phyloP scores from a whole-genome alignment of 1,140 invertebrate genomes.

The Sminthurinus signatus region DNA sequence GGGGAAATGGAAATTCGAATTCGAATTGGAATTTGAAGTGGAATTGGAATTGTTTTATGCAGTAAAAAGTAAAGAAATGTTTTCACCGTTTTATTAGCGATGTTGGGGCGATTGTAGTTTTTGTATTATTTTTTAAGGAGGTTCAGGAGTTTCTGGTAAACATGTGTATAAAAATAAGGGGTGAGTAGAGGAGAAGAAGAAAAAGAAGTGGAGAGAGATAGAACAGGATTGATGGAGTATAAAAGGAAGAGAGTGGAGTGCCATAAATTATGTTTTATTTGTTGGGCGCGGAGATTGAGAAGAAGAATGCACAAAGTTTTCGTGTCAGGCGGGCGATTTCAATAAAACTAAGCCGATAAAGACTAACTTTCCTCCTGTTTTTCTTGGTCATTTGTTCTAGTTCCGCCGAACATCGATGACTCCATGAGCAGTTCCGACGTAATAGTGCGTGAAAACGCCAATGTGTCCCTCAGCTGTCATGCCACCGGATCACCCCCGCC shows the following conservation, averaged over 20 bases:
- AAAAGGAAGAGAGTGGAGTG: background rate
- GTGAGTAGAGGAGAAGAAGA: too few relatives aligned
- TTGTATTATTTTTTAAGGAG: too few relatives aligned
- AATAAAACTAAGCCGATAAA: slow-evolving; percentile 14
- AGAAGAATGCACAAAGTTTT: slow-evolving; percentile 2
- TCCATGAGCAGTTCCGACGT: slow-evolving; percentile 81
- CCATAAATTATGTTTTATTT: slow-evolving; percentile 9
- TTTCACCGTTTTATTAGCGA: too few relatives aligned
- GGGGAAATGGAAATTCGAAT: too few relatives aligned
- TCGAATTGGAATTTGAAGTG: too few relatives aligned
- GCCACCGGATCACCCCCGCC: slow-evolving; percentile 83
- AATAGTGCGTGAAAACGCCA: slow-evolving; percentile 80
- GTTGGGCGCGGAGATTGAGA: background rate
- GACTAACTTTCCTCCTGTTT: slow-evolving; percentile 9
- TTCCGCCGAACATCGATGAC: slow-evolving; percentile 86
- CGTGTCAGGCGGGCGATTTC: slow-evolving; percentile 10
- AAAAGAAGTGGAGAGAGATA: too few relatives aligned
- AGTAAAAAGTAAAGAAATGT: too few relatives aligned
- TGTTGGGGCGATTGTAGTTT: too few relatives aligned
- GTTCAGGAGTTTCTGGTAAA: too few relatives aligned
- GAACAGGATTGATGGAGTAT: too few relatives aligned
- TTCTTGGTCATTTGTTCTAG: slow-evolving; percentile 52
- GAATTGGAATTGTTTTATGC: too few relatives aligned
- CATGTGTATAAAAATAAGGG: too few relatives aligned
- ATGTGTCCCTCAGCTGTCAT: slow-evolving; percentile 78